Percentiles rank a stretch among this genome's conserved stretches.
phyloP scores from a whole-genome alignment of 2,888 invertebrate species.

The Girardia tigrina region DNA sequence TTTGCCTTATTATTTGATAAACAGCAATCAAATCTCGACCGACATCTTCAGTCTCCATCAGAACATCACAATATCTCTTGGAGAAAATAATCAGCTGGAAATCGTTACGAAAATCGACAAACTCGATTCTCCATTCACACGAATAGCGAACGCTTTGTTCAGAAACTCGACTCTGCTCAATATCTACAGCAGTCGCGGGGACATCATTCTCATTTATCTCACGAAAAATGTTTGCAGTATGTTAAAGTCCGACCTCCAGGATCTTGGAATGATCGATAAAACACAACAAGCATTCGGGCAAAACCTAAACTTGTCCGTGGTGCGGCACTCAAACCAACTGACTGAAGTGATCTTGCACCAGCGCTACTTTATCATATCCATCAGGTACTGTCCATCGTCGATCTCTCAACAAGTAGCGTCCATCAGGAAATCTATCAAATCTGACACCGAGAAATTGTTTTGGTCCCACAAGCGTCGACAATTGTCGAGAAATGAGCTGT shows the following conservation, averaged over 20 bases:
- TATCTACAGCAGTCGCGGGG: slow-evolving; percentile 5
- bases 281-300: no score
- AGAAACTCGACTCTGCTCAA: not conserved
- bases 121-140: not conserved
- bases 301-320: not conserved
- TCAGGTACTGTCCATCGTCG: not conserved
- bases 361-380: not conserved
- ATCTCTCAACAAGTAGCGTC: not conserved
- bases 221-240: not conserved
- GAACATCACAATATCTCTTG: not conserved
- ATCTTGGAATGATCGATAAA: not conserved
- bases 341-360: not conserved
- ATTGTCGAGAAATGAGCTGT: not conserved
- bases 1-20: slow-evolving; percentile 6
- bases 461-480: not conserved
- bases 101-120: not conserved
- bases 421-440: not conserved
- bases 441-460: not conserved
- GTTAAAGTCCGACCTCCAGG: not conserved
- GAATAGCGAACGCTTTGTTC: not conserved
- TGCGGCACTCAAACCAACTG: not conserved
- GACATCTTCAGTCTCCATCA: not conserved
- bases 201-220: not conserved
- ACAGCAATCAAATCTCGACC: not conserved
- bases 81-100: not conserved